A percentile compares a stretch with the other conserved stretches of the same genome.
Evolutionary conservation across 2,113 vertebrate genomes (phyloP).

Genomic region (Dasyurus viverrinus): DNA sequence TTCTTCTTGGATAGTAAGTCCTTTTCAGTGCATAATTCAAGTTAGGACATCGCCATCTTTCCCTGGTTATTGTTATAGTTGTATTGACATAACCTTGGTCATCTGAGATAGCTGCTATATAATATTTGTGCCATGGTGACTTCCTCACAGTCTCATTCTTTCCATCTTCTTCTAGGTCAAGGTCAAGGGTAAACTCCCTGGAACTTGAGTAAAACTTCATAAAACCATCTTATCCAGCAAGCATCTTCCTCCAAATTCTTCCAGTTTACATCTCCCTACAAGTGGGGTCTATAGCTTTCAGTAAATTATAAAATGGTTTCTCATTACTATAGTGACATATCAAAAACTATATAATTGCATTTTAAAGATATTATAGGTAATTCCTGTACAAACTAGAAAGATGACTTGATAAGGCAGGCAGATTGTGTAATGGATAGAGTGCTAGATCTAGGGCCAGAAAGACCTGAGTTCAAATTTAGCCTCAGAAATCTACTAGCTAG

Average conservation of each 20-base stretch:
- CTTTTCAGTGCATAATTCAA: neutral
- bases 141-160: neutral
- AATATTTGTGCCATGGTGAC: neutral
- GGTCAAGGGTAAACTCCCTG: neutral
- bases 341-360: neutral
- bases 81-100: neutral
- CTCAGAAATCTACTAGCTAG: too few species aligned
- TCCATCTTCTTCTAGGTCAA: neutral
- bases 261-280: neutral
- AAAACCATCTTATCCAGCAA: neutral
- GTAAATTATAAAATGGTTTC: neutral
- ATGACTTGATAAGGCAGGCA: neutral
- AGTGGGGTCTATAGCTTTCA: neutral
- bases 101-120: neutral
- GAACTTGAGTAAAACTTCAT: neutral
- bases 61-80: neutral
- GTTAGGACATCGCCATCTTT: neutral
- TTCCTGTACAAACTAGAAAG: neutral
- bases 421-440: neutral
- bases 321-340: neutral
- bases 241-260: neutral
- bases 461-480: too few species aligned
- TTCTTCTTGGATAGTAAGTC: neutral
- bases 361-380: too few species aligned
- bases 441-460: too few species aligned